Percentiles rank a stretch among this genome's conserved stretches.
Conservation (phyloP, 2,113 vertebrate species). For the Equus przewalskii region DNA sequence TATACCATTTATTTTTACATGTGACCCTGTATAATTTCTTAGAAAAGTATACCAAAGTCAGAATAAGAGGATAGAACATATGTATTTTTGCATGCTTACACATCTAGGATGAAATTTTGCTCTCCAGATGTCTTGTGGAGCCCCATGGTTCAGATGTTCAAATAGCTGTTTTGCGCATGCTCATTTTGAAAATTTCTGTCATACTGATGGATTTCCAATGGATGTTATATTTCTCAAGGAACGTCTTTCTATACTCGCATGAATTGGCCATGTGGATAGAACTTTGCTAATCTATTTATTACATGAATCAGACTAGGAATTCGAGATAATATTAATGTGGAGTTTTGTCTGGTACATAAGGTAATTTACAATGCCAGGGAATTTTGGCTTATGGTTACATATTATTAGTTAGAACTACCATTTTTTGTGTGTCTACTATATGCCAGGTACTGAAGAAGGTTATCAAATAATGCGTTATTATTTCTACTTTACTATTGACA, state of each 20-base stretch:
- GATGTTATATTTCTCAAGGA: not conserved
- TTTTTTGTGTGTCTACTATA: not conserved
- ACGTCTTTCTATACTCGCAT: not conserved
- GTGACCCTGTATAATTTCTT: not conserved
- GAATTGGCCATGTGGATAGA: not conserved
- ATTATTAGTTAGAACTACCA: not conserved
- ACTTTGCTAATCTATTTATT: not conserved
- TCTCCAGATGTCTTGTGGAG: not conserved
- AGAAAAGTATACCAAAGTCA: not conserved
- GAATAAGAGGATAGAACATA: slow-evolving; percentile 36
- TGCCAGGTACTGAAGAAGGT: not conserved
- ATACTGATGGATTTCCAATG: not conserved
- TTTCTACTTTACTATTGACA: not conserved
- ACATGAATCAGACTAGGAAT: not conserved
- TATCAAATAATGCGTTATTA: not conserved
- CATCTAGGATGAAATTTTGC: not conserved
- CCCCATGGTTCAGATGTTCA: not conserved
- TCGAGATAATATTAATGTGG: not conserved
- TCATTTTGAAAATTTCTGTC: not conserved
- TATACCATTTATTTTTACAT: not conserved
- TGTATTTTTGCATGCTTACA: slow-evolving; percentile 5
- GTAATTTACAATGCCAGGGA: not conserved
- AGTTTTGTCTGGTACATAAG: not conserved
- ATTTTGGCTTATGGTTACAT: not conserved
- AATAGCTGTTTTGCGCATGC: not conserved